Base-by-base conservation (phyloP, 2,113 vertebrate genomes). In the Amazona vittata region DNA sequence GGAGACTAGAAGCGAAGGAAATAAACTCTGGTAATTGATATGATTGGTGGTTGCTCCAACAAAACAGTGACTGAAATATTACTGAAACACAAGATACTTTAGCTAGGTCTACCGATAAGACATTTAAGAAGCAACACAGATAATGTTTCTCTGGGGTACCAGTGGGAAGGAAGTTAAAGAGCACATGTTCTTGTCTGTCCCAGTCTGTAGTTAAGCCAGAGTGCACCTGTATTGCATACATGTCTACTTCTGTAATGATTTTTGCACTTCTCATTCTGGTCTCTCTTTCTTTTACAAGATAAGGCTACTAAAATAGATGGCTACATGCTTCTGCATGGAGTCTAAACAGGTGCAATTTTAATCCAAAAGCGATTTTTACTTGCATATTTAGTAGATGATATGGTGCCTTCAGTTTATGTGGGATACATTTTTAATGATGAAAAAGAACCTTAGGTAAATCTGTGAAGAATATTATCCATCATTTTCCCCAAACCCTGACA, bases 181-280 rank as follows among this genome's bases (percentile, higher is more conserved):
- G 19, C 5, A 1, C 0, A 1, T 50, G 21, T 10, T 71, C 28
- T 41, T 77, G 20, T 39, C 25, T 50, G 14, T 9, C 3, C 5
- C 29, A 15, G 4, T 16, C 17, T 77, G 14, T n/a, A 29, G 41
- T n/a, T 74, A 28, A 62, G 50, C 64, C 53, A 60, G 20, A 65
- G 37, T 46, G 19, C 4, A 24, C 17, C 71, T 46, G 4, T 62
- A 14, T 15, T 41, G 15, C 63, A 37, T 15, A 16, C 9, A 3
- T 44, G 46, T 18, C 39, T 75, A 26, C 33, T 15, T 31, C 17
- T 31, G 2, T 21, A 57, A 16, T 9, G 44, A 16, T 41, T 52
- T 81, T 65, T 68, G 16, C 15, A 14, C 28, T 71, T 14, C 33
- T 68, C 3, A 4, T 57, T 63, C 53, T 92, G 31, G 2, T 41